Base-by-base conservation (phyloP, 1,140 invertebrate species). In the Brachionus calyciflorus region DNA sequence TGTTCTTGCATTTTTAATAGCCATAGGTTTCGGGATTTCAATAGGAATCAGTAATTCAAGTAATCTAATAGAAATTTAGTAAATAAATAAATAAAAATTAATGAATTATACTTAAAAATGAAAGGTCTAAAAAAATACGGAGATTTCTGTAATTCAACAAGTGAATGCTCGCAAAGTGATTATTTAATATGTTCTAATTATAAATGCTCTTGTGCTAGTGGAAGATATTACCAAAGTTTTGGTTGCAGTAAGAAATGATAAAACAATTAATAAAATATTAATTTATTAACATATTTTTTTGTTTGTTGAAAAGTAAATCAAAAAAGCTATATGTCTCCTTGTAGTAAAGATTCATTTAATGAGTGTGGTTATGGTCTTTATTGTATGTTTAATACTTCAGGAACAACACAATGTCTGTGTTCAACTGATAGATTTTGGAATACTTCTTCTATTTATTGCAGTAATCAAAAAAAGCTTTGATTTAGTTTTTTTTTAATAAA, bases 111-210 rank as follows among this genome's bases (percentile, higher is more conserved):
- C 12, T 53, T 1, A 53, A 53, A 2, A 12, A 21, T 0, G 3
- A 30, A 57, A 17, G 55, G 14, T 40, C 55, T 30, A 37, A 60
- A 60, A 60, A 17, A 60, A 7, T 37, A 60, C 37, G 55, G 55
- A 1, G 55, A 60, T 60, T 60, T 60, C 37, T 60, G 55, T 19
- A 60, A 60, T 60, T 60, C 28, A 17, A 60, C 55, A 3, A 60
- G 55, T 33, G 55, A 60, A 5, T 60, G 55, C 28, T 33, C 26
- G 3, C 12, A 37, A 33, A 37, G 19, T 9, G 26, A 60, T 37
- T 28, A 55, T 9, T 55, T 55, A 28, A 30, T 60, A 9, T 60
- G 55, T 37, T 60, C 55, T 7, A 33, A 37, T 37, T 37, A 33
- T 33, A 60, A 37, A 37, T 60, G 55, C 30, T 37, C 30, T 37